Evolutionary conservation across 2,113 vertebrate genomes (phyloP), one percentile per base, ranked within the genome.

Genomic region (Mobula hypostoma): DNA sequence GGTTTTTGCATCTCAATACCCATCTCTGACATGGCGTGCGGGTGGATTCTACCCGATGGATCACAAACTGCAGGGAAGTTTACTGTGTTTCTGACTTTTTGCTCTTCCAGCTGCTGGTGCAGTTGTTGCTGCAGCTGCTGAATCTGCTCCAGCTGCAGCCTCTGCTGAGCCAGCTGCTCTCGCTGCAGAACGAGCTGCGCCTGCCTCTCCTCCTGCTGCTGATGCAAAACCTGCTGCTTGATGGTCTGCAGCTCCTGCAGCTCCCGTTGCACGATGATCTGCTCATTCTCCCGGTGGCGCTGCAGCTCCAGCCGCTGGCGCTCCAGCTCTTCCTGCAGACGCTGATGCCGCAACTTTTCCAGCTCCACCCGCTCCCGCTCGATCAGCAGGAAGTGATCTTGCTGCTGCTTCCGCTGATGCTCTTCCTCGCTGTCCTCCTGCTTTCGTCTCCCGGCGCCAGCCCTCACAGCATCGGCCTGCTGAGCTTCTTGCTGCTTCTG

Each of bases 111-210:
- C 95, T 99, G 99, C 95, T 99, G 98, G 95, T 99, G 98, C 93
- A 99, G 97, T 94, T 99, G 99, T 17, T 99, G 99, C 95, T 99
- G 99, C 92, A 99, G 96, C 94, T 98, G 98, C 95, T 99, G 99
- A 88, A 99, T 99, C 96, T 99, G 98, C 95, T 99, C 99, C 0
- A 99, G 97, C 94, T 99, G 99, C 95, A 99, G 96, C 94, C 98
- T 98, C 95, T 99, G 99, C 95, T 99, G 99, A 5, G 99, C 99
- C 3, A 99, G 96, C 96, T 99, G 99, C 94, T 99, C 99, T 94
- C 98, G 97, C 95, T 99, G 99, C 97, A 99, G 96, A 0, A 98
- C 98, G 15, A 99, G 97, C 95, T 99, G 99, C 0, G 97, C 98
- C 19, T 99, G 99, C 48, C 98, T 97, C 93, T 99, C 99, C 94